Percentiles rank a stretch among this genome's conserved stretches.
Evolutionary conservation across 2,113 vertebrate species (phyloP).

Genomic region (Axis porcinus): DNA sequence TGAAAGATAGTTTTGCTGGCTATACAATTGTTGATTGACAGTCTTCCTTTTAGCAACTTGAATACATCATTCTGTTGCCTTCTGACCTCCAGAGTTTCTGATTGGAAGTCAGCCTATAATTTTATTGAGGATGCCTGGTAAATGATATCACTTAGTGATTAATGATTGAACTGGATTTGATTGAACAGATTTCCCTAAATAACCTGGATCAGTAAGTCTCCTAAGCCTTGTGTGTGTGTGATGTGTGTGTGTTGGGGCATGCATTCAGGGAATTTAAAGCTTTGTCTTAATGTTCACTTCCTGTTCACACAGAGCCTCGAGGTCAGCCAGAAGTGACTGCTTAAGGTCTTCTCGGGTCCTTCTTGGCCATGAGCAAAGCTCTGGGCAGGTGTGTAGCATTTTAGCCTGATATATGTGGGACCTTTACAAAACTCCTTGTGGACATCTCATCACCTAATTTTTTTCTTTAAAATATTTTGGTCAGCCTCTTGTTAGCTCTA

Average conservation of each 20-base stretch:
- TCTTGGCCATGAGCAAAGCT: neutral
- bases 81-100: neutral
- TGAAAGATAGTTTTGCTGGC: neutral
- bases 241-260: neutral
- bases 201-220: neutral
- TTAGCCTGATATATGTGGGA: neutral
- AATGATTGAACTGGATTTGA: neutral
- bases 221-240: neutral
- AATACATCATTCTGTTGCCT: neutral
- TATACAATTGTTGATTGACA: neutral
- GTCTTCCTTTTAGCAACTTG: neutral
- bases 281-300: neutral
- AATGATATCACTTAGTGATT: neutral
- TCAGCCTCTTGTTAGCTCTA: neutral
- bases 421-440: neutral
- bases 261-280: neutral
- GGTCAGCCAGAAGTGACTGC: neutral
- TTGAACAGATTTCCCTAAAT: constrained; percentile 1
- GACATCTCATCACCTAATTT: neutral
- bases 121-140: neutral
- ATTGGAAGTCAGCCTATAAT: neutral
- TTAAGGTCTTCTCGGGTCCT: neutral
- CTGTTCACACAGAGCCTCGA: neutral
- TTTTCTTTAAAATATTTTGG: neutral
- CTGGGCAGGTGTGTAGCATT: neutral